These are phyloP conservation scores for Caprella mutica DNA, from an alignment of 2,888 invertebrate genomes.

Conservation along the genomic window DNA sequence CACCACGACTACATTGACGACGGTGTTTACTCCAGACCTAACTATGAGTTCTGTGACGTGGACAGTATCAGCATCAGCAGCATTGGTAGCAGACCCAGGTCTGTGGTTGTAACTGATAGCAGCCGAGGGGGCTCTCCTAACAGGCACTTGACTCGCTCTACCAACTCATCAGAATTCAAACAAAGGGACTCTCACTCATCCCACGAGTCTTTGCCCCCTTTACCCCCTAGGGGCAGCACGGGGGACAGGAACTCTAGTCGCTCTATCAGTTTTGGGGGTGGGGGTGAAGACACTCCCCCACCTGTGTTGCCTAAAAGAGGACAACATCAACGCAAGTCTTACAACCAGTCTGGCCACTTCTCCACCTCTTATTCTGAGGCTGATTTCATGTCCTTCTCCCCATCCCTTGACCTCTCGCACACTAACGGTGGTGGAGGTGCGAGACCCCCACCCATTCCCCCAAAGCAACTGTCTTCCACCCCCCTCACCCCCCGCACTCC, in stretches of 20 bases:
- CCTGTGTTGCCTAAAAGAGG: slow-evolving; percentile 44
- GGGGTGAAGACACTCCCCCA: slow-evolving; percentile 37
- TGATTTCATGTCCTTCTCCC: too few species aligned
- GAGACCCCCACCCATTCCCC: slow-evolving; percentile 37
- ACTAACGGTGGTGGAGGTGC: background rate
- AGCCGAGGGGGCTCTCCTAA: too few species aligned
- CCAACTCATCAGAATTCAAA: too few species aligned
- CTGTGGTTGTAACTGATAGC: slow-evolving; percentile 23
- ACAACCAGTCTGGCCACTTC: too few species aligned
- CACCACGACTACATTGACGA: background rate
- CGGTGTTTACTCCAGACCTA: too few species aligned
- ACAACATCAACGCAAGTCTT: background rate
- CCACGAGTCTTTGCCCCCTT: too few species aligned
- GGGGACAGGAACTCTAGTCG: background rate
- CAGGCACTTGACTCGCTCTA: too few species aligned
- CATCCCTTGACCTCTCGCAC: background rate
- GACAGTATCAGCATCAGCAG: too few species aligned
- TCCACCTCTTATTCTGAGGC: too few species aligned
- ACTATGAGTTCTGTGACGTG: too few species aligned
- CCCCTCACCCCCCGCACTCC: slow-evolving; percentile 25
- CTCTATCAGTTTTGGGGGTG: background rate
- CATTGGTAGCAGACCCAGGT: too few species aligned
- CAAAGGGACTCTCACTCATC: too few species aligned
- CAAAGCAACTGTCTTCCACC: slow-evolving; percentile 35
- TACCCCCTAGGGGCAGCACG: background rate